Evolutionary conservation across 1,140 invertebrate genomes (phyloP).

Genomic region (Daktulosphaira vitifoliae): DNA sequence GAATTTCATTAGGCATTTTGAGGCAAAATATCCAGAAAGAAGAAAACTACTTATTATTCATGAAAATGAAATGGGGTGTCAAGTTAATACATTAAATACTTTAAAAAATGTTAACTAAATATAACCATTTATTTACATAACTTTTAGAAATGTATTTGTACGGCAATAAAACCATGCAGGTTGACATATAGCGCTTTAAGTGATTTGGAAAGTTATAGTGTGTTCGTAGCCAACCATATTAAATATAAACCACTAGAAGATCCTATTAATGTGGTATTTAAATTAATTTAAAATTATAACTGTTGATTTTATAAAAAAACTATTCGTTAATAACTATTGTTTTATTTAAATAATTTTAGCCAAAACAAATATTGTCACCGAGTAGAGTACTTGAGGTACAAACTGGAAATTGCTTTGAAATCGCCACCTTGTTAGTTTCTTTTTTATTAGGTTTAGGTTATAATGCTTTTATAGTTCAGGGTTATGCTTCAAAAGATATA

Average conservation of each 20-base stretch:
- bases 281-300: no score
- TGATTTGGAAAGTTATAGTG: constrained; percentile 52
- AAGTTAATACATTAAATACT: no score
- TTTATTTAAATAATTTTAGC: constrained; percentile 50
- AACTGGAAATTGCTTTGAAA: constrained; percentile 73
- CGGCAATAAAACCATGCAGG: constrained; percentile 55
- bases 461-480: constrained; percentile 79
- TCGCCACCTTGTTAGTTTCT: constrained; percentile 66
- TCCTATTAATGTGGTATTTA: background rate
- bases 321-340: no score
- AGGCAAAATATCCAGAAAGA: constrained; percentile 54
- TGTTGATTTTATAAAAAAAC: no score
- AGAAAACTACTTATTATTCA: constrained; percentile 64
- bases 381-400: constrained; percentile 58
- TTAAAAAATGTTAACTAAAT: no score
- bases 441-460: constrained; percentile 71
- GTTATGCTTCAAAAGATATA: constrained; percentile 65
- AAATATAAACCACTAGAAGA: constrained; percentile 48
- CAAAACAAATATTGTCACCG: constrained; percentile 63
- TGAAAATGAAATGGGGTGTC: constrained; percentile 70
- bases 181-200: constrained; percentile 52
- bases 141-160: constrained; percentile 48
- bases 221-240: constrained; percentile 54
- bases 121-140: no score
- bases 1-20: constrained; percentile 75